A percentile compares a stretch with the other conserved stretches of the same genome.
Evolutionary conservation across 2,797 vertebrate species (phyloP).

Genomic region (Mormyrus proboscirostris): DNA sequence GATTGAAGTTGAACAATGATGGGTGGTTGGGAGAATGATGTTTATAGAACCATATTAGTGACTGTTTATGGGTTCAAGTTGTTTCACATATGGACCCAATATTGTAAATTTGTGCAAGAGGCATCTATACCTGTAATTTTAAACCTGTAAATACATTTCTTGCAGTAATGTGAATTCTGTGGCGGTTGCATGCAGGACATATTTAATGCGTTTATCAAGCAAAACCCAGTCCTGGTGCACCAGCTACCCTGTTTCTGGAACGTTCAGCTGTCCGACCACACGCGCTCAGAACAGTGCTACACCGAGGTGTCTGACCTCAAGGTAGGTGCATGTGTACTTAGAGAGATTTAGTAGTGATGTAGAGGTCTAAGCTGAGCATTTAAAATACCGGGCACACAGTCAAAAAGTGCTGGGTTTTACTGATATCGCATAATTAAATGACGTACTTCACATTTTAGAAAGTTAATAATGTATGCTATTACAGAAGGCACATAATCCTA

Average conservation of each 20-base stretch:
- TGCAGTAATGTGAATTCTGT: conserved; percentile 11
- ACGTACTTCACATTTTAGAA: neutral
- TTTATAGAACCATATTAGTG: neutral
- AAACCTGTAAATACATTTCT: neutral
- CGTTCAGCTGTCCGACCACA: conserved; percentile 91
- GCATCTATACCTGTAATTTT: neutral
- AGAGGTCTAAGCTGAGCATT: neutral
- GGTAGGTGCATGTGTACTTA: conserved; percentile 53
- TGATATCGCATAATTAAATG: neutral
- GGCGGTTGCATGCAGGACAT: conserved; percentile 73
- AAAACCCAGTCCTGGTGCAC: conserved; percentile 78
- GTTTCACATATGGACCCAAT: neutral
- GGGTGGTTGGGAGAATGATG: neutral
- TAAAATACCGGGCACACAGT: neutral
- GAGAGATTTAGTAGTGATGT: neutral
- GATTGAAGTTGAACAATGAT: neutral
- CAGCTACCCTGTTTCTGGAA: conserved; percentile 94
- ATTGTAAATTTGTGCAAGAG: neutral
- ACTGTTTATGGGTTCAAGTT: neutral
- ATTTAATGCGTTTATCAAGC: conserved; percentile 89
- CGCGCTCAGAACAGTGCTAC: conserved; percentile 88
- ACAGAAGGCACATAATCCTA: neutral
- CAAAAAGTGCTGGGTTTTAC: neutral
- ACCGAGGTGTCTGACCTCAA: conserved; percentile 86
- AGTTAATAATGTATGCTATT: neutral